Evolutionary conservation across 2,888 invertebrate genomes (phyloP), one percentile per base, ranked within the genome.

Genomic region (Patella ulyssiponensis): DNA sequence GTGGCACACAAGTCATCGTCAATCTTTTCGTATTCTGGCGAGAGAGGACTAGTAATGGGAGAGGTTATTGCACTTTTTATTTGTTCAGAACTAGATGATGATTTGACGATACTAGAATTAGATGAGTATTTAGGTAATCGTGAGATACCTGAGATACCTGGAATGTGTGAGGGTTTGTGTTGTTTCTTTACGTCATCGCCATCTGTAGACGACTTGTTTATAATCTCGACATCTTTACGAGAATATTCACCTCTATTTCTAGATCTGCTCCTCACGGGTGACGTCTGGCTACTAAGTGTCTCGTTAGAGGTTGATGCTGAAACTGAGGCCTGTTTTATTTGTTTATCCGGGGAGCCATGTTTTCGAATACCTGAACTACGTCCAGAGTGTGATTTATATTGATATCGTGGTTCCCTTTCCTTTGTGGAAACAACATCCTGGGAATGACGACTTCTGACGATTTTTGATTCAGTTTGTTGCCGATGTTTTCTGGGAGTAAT

Each of bases 1-100:
- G 85, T 84, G 69, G 86, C 75, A 78, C 82, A 80, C 15, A 73
- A 69, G 64, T 84, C 69, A 54, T 75, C 73, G 64, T 14, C 27
- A 23, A 73, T 71, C 33, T 77, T 71, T 23, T 64, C 64, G 4
- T 23, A 23, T 64, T 64, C 64, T 23, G 20, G 20, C 0, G 64
- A 64, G 12, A 23, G 64, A 23, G 64, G 64, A 64, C 64, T 64
- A 64, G 64, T 64, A 23, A 64, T 64, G 14, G 20, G 20, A 20
- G 20, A 20, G 20, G 23, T 23, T 44, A 44, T 44, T 44, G 44
- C 44, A 44, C 44, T 44, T 44, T 44, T 44, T 0, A 64, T 64
- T 23, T 64, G 64, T 14, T 64, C 64, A 64, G 64, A 64, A 20
- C 64, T 64, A 64, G 64, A 64, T 11, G 64, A 9, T 23, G 64